These are phyloP conservation scores for Pammene aurita DNA, from an alignment of 2,888 invertebrate genomes.

Conservation along the genomic window DNA sequence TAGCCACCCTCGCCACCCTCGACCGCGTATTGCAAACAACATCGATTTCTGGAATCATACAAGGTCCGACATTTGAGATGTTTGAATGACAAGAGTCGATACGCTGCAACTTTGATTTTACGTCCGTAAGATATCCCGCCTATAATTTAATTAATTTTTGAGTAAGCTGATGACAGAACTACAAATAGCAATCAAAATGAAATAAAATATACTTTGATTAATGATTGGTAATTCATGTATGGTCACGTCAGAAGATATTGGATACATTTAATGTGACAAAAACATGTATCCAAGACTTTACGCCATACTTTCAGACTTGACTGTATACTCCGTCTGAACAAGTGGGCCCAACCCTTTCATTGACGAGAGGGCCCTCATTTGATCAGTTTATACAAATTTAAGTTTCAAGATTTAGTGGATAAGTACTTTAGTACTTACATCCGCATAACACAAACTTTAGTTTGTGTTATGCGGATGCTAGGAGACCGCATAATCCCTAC, in stretches of 20 bases:
- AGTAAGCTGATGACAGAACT: background rate
- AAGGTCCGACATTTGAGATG: conserved; percentile 57
- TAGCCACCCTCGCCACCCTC: conserved; percentile 73
- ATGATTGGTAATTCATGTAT: background rate
- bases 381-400: too few species aligned
- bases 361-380: too few species aligned
- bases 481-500: background rate
- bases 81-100: conserved; percentile 50
- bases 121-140: background rate
- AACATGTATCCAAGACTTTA: too few species aligned
- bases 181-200: background rate
- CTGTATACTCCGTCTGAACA: too few species aligned
- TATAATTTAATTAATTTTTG: background rate
- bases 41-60: conserved; percentile 79
- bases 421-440: too few species aligned
- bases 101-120: conserved; percentile 43
- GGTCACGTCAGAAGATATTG: too few species aligned
- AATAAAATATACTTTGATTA: background rate
- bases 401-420: too few species aligned
- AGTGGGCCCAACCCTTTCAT: too few species aligned
- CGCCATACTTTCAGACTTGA: too few species aligned
- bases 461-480: background rate
- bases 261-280: too few species aligned
- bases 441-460: background rate
- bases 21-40: conserved; percentile 71